Base-by-base conservation (phyloP, 2,113 vertebrate genomes). In the Equus przewalskii region DNA sequence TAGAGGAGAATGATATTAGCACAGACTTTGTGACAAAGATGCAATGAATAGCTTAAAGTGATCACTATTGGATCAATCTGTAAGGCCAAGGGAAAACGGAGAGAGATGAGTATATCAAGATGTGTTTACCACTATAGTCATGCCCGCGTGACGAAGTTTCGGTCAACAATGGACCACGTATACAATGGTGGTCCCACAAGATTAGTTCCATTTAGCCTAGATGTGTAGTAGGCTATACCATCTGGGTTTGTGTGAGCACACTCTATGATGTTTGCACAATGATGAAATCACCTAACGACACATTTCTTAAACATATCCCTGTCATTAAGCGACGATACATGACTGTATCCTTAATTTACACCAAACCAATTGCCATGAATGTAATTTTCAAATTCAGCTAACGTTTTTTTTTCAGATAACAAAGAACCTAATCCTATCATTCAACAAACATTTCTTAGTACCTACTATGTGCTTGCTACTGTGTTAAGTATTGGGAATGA, bases 11-110 rank as follows among this genome's bases (percentile, higher is more conserved):
- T 70, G 15, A 56, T 84, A 81, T 80, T 92, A 97, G 60, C 62
- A 95, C 73, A 96, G 82, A 91, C 60, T 81, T 69, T 65, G 36
- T 80, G 92, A 89, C 81, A 93, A 62, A 89, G 70, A 85, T 24
- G 16, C 21, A 79, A 60, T 81, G 46, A 87, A n/a, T n/a, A 54
- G 49, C 72, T 95, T 90, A 56, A 56, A 49, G 33, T 4, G 0
- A 95, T 90, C 70, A 84, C 72, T 89, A 65, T 1, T 41, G 91
- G 67, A 41, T 81, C n/a, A 97, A 83, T 92, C 79, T 89, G 15
- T 16, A 96, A 90, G 44, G 79, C 92, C 41, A 97, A 93, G 36
- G 84, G 76, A 97, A 97, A 98, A 96, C 26, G 21, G 87, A 92
- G 46, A 19, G 6, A 69, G 67, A 1, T n/a, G 89, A 91, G 21